A percentile compares a stretch with the other conserved stretches of the same genome.
phyloP scores from a whole-genome alignment of 2,888 invertebrate species.

The Synanthedon formicaeformis region DNA sequence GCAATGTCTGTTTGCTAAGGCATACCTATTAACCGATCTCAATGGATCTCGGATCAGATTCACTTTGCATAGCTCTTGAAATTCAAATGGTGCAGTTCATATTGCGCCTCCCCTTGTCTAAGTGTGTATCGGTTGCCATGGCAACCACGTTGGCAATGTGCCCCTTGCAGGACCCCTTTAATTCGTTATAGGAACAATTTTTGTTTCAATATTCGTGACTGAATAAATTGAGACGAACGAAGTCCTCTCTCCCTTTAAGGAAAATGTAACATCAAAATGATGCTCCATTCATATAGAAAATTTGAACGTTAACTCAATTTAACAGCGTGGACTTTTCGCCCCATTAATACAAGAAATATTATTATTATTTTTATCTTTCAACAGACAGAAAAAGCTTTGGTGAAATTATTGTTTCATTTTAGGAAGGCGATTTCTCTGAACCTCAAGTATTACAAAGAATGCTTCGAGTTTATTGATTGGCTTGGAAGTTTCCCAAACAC shows the following conservation, averaged over 20 bases:
- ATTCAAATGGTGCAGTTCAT: conserved; percentile 66
- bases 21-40: conserved; percentile 32
- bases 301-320: background rate
- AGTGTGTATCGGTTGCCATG: conserved; percentile 40
- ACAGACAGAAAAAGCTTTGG: too few species aligned
- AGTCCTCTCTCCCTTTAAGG: background rate
- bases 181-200: background rate
- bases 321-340: background rate
- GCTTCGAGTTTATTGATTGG: too few species aligned
- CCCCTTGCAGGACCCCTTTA: background rate
- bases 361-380: too few species aligned
- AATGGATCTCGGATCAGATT: conserved; percentile 42
- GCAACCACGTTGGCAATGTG: conserved; percentile 22
- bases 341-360: background rate
- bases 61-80: conserved; percentile 66
- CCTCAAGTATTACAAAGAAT: too few species aligned
- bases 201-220: background rate
- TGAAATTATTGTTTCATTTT: too few species aligned
- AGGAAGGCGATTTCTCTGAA: too few species aligned
- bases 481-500: too few species aligned
- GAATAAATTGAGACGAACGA: background rate
- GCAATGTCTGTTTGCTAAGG: conserved; percentile 14
- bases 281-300: background rate
- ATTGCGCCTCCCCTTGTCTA: conserved; percentile 47
- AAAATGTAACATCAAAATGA: background rate